Conservation (phyloP, 2,797 vertebrate genomes). For the Pyrocephalus nanus region DNA sequence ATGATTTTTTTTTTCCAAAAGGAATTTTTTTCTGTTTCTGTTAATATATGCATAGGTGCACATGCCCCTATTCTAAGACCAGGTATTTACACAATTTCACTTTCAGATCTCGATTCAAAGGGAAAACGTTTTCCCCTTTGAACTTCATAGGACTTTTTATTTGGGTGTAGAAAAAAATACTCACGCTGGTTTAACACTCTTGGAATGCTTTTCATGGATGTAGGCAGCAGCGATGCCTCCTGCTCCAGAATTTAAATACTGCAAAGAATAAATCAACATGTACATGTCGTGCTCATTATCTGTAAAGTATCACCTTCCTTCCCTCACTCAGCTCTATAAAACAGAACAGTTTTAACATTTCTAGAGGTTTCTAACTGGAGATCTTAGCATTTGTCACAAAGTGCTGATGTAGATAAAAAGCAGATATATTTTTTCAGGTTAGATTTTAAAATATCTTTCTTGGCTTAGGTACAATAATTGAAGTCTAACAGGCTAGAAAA, state of each 20-base stretch:
- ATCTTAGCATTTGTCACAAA: neutral
- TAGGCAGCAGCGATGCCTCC: slow-evolving; percentile 89
- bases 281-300: neutral
- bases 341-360: neutral
- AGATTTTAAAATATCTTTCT: neutral
- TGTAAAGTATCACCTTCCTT: neutral
- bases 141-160: neutral
- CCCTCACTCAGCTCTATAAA: neutral
- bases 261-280: slow-evolving; percentile 38
- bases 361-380: neutral
- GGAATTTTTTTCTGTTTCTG: neutral
- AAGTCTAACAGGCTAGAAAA: slow-evolving; percentile 16
- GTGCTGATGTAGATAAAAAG: neutral
- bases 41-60: neutral
- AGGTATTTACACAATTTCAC: neutral
- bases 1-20: neutral
- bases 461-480: neutral
- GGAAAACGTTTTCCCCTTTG: neutral
- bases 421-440: neutral
- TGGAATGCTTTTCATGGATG: slow-evolving; percentile 86
- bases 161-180: slow-evolving; percentile 50
- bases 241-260: slow-evolving; percentile 95
- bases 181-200: slow-evolving; percentile 84
- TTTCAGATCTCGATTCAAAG: neutral
- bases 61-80: too few species aligned